These are phyloP conservation scores for Thalassarche chlororhynchos DNA, from an alignment of 2,113 vertebrate genomes.

Conservation along the genomic window DNA sequence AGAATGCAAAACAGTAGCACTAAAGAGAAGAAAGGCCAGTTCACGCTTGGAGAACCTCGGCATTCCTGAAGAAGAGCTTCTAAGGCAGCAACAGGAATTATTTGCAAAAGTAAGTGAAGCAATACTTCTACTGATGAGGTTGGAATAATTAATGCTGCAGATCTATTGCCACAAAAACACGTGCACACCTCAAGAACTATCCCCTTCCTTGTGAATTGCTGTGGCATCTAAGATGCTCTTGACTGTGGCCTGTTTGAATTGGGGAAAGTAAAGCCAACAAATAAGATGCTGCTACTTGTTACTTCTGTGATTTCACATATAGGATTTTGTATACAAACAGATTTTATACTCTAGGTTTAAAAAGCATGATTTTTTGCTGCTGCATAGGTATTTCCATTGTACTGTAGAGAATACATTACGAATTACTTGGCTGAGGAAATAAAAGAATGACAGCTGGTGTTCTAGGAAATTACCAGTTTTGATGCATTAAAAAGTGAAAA, in stretches of 20 bases:
- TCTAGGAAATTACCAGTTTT: background rate
- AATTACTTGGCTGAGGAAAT: background rate
- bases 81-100: slow-evolving; percentile 96
- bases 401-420: background rate
- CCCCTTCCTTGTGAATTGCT: background rate
- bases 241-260: background rate
- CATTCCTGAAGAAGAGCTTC: slow-evolving; percentile 96
- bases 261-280: background rate
- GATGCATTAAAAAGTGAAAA: background rate
- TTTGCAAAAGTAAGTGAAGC: slow-evolving; percentile 93
- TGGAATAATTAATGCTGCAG: background rate
- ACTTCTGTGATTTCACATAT: background rate
- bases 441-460: background rate
- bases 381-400: background rate
- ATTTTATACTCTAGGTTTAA: background rate
- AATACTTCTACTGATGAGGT: background rate
- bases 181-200: background rate
- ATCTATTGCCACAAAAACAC: background rate
- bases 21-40: slow-evolving; percentile 98
- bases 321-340: background rate
- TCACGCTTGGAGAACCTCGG: slow-evolving; percentile 97
- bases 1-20: slow-evolving; percentile 98
- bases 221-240: background rate
- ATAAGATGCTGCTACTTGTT: background rate
- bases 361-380: background rate